Evolutionary conservation across 2,888 invertebrate species (phyloP).

Genomic region (Drosophila diplacantha): DNA sequence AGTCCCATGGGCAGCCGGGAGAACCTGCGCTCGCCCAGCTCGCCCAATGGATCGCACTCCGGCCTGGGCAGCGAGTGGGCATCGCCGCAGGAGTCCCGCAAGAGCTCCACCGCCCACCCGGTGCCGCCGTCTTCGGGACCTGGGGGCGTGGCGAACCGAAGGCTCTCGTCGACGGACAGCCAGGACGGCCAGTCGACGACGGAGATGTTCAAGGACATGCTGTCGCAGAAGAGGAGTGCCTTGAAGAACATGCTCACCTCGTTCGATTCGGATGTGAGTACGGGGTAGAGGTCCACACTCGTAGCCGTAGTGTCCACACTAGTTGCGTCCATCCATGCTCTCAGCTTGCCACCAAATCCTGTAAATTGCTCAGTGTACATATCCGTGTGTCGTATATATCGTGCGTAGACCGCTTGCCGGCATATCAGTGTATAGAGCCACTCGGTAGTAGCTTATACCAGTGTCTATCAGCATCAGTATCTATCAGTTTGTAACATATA

Average conservation of each 20-base stretch:
- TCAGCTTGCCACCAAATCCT: constrained; percentile 13
- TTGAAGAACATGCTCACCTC: constrained; percentile 91
- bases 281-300: background rate
- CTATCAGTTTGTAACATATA: constrained; percentile 22
- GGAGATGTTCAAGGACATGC: constrained; percentile 95
- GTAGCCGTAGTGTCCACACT: constrained; percentile 3
- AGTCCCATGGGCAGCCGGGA: constrained; percentile 84
- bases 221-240: constrained; percentile 93
- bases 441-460: background rate
- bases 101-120: constrained; percentile 67
- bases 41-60: constrained; percentile 78
- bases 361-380: constrained; percentile 15
- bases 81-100: constrained; percentile 83
- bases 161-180: constrained; percentile 83
- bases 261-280: constrained; percentile 92
- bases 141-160: constrained; percentile 73
- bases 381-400: constrained; percentile 13
- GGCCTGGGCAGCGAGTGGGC: constrained; percentile 79
- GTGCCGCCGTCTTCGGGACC: constrained; percentile 39
- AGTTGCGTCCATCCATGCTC: constrained; percentile 8
- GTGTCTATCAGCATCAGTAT: constrained; percentile 16
- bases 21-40: constrained; percentile 82
- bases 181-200: constrained; percentile 87
- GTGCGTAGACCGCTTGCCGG: constrained; percentile 23
- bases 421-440: constrained; percentile 2